A percentile compares a stretch with the other conserved stretches of the same genome.
These are phyloP conservation scores for Anoura caudifer DNA, from an alignment of 2,113 vertebrate genomes.

Conservation along the genomic window DNA sequence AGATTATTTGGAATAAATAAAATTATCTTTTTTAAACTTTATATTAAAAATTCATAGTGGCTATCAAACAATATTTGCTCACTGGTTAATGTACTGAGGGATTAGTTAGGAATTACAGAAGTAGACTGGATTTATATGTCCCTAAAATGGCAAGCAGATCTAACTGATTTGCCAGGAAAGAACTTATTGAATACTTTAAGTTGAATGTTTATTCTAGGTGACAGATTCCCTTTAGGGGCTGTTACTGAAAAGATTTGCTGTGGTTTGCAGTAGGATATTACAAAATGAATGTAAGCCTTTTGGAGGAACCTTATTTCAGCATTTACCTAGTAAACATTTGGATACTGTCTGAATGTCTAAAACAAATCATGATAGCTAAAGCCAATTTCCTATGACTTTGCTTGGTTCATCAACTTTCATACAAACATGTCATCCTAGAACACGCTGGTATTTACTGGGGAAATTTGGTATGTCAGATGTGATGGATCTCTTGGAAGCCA, in stretches of 20 bases:
- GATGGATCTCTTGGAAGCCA: constrained; percentile 18
- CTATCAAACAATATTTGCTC: neutral
- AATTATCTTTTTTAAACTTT: neutral
- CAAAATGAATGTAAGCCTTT: neutral
- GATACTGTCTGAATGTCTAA: neutral
- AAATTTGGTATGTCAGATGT: constrained; percentile 9
- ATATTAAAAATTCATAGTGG: neutral
- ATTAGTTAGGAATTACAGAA: neutral
- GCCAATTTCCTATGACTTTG: neutral
- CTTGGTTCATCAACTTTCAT: neutral
- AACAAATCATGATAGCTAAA: neutral
- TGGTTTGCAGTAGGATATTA: neutral
- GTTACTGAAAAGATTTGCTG: neutral
- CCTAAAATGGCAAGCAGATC: neutral
- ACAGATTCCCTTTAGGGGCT: neutral
- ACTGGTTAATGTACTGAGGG: neutral
- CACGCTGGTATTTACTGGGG: neutral
- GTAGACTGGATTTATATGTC: neutral
- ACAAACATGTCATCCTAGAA: neutral
- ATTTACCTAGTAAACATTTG: neutral
- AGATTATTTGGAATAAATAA: neutral
- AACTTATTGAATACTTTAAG: neutral
- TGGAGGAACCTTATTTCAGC: neutral
- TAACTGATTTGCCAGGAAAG: neutral
- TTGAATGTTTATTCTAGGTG: neutral